Base-by-base conservation (phyloP, 1,140 invertebrate genomes). In the Atopsyche davidsoni region DNA sequence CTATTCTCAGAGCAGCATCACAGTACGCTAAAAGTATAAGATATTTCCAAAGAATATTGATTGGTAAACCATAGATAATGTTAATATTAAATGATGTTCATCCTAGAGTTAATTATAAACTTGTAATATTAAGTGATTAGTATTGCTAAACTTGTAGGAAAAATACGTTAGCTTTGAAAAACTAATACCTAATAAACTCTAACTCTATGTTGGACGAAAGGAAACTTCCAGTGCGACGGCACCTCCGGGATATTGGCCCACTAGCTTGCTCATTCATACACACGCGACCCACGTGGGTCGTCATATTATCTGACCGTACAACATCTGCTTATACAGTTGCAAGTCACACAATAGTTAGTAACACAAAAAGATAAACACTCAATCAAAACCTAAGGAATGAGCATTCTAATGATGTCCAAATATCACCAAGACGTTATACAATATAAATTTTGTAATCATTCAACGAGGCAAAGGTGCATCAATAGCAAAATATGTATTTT, bases 1-100 rank as follows among this genome's bases (percentile, higher is more conserved):
- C 23, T 55, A 49, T 55, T 55, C 43, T 55, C 53, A 55, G 53
- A 51, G 46, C 47, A 55, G 53, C 43, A 41, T 28, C 24, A 22
- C 25, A 22, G 16, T 22, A 42, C 32, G 22, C 38, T 41, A 39
- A 16, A 16, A 50, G 19, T 51, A 44, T 51, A 51, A 38, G 22
- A 38, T 19, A 51, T 42, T 50, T 42, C 31, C 32, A 43, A 50
- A 43, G 7, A 42, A 42, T 19, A 39, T 21, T 32, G 22, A 39
- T 39, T 17, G 11, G n/a, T 17, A 17, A 39, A 10, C 4, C 36
- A 39, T 39, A 45, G 28, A 14, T 18, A 44, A 44, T 34, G 23
- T 19, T 19, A 44, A 16, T 21, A 44, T 28, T 44, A 16, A 45
- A 22, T 16, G 13, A 21, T 38, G 39, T n/a, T 38, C 17, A 51